Base-by-base conservation (phyloP, 2,113 vertebrate species). In the Irena cyanogastra region DNA sequence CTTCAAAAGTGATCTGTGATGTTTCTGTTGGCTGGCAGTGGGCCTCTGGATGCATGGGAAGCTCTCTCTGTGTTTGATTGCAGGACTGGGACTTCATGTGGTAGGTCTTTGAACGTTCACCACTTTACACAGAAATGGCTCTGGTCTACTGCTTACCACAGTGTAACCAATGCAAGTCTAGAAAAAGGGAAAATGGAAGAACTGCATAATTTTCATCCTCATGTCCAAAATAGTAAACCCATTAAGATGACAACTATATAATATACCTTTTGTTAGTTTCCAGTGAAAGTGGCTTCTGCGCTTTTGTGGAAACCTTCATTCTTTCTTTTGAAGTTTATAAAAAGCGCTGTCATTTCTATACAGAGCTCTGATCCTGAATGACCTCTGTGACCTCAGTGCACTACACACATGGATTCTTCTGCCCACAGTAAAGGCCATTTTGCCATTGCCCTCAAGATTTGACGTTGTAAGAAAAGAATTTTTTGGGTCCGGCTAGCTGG, bases 61-160 rank as follows among this genome's bases (percentile, higher is more conserved):
- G 45, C 37, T 87, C 69, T 86, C 78, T 27, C 66, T 27, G 3
- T 64, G 53, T 71, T 49, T 88, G 85, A 92, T 83, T 78, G 92
- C 74, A 72, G 69, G 71, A 83, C 33, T 59, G 87, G 76, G 83
- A 78, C 76, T 95, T 93, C 69, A 90, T 92, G 86, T 90, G 88
- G 95, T 91, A 88, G 88, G 94, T 94, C 88, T 97, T 81, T 90
- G 76, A 88, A 87, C 63, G 90, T 66, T 95, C 91, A 88, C 64
- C 87, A 80, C 75, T 91, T 80, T 76, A 74, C 56, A 86, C 47
- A 93, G 71, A 89, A 95, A 94, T 80, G 49, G 16, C 64, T 92
- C 88, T 81, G 93, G 45, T 81, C 72, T 92, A 11, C 56, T 70
- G 37, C 20, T 76, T 86, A 90, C 88, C 79, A 27, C 93, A 81